A percentile compares a stretch with the other conserved stretches of the same genome.
These are phyloP conservation scores for Myoxocephalus aenaeus DNA, from an alignment of 2,797 vertebrate genomes.

Conservation along the genomic window DNA sequence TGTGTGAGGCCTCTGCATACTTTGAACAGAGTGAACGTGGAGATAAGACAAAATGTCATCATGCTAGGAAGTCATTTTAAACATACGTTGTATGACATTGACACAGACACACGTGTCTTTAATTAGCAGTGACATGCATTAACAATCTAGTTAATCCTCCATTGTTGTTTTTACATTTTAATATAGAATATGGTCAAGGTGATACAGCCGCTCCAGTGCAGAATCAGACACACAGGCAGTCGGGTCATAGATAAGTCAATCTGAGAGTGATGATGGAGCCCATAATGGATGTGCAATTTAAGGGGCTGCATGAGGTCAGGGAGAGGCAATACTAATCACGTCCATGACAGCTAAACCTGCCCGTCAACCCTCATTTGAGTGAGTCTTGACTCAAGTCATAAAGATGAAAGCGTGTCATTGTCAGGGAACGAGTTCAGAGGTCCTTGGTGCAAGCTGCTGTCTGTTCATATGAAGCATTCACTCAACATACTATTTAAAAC, in stretches of 20 bases:
- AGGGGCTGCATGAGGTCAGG: constrained; percentile 29
- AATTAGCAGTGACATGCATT: neutral
- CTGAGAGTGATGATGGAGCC: constrained; percentile 16
- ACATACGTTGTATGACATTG: constrained; percentile 6
- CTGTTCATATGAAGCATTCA: neutral
- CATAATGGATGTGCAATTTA: constrained; percentile 18
- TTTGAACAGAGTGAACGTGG: too few relatives aligned
- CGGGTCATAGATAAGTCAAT: constrained; percentile 29
- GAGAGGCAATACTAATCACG: constrained; percentile 1
- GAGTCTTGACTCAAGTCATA: constrained; percentile 23
- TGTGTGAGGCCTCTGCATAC: constrained; percentile 39
- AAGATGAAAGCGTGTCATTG: constrained; percentile 1
- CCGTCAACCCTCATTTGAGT: neutral
- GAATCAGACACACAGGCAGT: neutral
- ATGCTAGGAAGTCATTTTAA: neutral
- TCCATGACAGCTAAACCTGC: neutral
- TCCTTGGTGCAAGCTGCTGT: neutral
- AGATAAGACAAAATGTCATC: constrained; percentile 3
- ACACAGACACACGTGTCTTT: neutral
- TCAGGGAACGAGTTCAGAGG: neutral
- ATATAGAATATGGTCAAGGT: neutral
- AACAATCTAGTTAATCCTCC: neutral
- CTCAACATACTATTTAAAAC: neutral
- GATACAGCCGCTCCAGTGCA: neutral
- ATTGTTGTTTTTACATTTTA: constrained; percentile 4